Evolutionary conservation across 2,797 vertebrate genomes (phyloP), one percentile per base, ranked within the genome.

Genomic region (Siniperca undulata): DNA sequence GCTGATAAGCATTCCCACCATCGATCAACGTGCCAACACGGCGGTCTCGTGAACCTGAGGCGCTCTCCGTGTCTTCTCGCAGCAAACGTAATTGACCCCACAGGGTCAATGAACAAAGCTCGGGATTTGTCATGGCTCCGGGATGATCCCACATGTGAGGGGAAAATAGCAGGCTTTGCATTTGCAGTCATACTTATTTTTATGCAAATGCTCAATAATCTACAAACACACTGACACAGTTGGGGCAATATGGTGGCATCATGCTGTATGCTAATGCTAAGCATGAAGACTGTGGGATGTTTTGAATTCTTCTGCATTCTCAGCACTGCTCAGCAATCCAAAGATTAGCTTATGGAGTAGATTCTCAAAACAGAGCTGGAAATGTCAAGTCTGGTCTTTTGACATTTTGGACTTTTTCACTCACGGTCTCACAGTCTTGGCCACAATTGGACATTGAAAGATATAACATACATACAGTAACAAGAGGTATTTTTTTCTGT

Each of bases 1-100:
- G 87, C 91, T 90, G 95, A 96, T 96, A 94, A 95, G 93, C 93
- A 91, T 92, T 89, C 78, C 65, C 16, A 62, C 80, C 92, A 95
- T 96, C 86, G 93, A 95, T 95, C 94, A 94, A 81, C 65, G 61
- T 82, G 82, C 85, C 88, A 83, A 70, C 85, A 52, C 84, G 61
- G 52, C 61, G 46, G 78, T 88, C 80, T 70, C 5, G 66, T 70
- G 82, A 91, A 92, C 89, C 87, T 4, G 34, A 78, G 83, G 90
- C 90, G 13, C 74, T 88, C 81, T 58, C 19, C 0, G 6, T 42
- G 73, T 92, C 89, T 86, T 80, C 74, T 84, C 44, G 5, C 81
- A 44, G 87, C 89, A 76, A 82, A 91, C 80, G 67, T 91, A 91
- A 94, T 94, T 93, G 92, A 95, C 92, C 93, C 92, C 85, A 36